Base-by-base conservation (phyloP, 2,888 invertebrate genomes). In the Oscheius sp. region DNA sequence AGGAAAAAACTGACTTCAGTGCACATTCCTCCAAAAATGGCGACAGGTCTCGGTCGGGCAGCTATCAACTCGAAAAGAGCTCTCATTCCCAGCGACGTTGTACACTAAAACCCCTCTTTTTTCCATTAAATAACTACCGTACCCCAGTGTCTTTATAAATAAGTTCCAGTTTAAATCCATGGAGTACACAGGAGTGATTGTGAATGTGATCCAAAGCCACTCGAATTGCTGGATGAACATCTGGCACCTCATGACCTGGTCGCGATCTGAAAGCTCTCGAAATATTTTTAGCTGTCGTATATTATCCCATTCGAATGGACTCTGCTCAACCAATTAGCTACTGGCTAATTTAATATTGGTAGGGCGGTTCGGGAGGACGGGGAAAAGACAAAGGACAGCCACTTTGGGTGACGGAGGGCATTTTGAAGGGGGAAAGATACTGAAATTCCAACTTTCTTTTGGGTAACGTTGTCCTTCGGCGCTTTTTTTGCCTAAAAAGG, bases 1-100 rank as follows among this genome's bases (percentile, higher is more conserved):
- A 29, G 7, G 13, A 49, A 13, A 18, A 3, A 18, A 35, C 56
- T 18, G 13, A 79, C 79, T 70, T 84, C 83, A 55, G 86, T 87
- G 74, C 87, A 87, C 43, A 86, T 76, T 66, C 86, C 86, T 27
- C 87, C 87, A 58, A 87, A 86, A 35, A 87, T 77, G 1, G 87
- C 87, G 13, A 85, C 84, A 3, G 86, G 85, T 45, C 83, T 68
- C 1, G 83, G 82, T 55, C 77, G 72, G 9, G 79, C 74, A 41
- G 81, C 82, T 74, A 87, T 86, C 63, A 87, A 58, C 52, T 87
- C 87, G 77, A 88, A 87, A 23, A 87, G 69, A 1, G 86, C 81
- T 66, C 85, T 85, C 86, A 88, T 86, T 73, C 87, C 87, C 55
- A 84, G 72, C 29, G 87, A 86, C 45, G 87, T 82, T 59, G 83